Evolutionary conservation across 2,113 vertebrate genomes (phyloP), one percentile per base, ranked within the genome.

Genomic region (Riparia riparia): DNA sequence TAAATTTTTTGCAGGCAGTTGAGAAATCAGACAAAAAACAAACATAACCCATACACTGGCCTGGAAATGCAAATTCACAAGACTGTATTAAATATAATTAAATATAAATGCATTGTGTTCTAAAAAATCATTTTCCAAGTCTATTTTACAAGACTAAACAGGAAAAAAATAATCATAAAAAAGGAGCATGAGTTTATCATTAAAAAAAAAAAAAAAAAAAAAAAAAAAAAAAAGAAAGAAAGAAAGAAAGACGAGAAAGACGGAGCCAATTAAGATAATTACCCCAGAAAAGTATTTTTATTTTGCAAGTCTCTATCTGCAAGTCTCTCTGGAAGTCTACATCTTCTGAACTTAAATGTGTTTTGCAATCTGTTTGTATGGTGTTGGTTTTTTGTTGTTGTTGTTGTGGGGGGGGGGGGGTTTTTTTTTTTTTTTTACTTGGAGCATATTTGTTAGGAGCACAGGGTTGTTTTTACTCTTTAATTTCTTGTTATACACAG

Each of bases 321-420:
- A 56, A 90, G 70, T 87, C 49, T 90, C 66, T 93, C 74, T 92
- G 63, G 19, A 96, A 94, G 53, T 53, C 81, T 95, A 71, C 29
- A 69, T 93, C 66, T 77, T 92, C 68, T 95, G 87, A 91, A 94
- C 87, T 88, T 70, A 88, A 96, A 97, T 95, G 87, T 96, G 95
- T 88, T 93, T 96, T 88, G 82, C 96, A 97, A 96, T 97, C 94
- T 97, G 93, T 91, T 95, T 94, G 26, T 39, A 50, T 94, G 37
- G 37, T 37, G 31, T 21, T 39, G 16, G 2, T 29, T 20, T 78
- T 83, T 58, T 57, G 64, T 37, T 21, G 41, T 42, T 42, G 41
- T 25, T 92, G 68, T 72, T 82, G 89, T 86, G 77, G 45, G 45
- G 37, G 37, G 77, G 45, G 45, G 37, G 37, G 37, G 8, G 37